phyloP scores from a whole-genome alignment of 2,797 vertebrate genomes.

The Hylomyscus alleni region DNA sequence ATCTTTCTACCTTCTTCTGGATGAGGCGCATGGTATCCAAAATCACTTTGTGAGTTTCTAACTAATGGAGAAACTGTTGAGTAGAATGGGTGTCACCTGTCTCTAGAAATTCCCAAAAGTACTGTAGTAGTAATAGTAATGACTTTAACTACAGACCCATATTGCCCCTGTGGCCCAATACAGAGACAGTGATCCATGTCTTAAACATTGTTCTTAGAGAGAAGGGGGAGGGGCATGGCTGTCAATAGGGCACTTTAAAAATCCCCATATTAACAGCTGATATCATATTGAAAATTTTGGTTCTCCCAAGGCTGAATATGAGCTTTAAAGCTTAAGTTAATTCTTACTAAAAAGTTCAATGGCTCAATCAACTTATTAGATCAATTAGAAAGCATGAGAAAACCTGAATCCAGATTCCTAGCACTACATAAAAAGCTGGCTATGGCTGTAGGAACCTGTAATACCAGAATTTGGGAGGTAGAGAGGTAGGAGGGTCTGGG shows the following conservation, averaged over 20 bases:
- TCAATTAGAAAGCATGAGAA: neutral
- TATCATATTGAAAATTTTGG: neutral
- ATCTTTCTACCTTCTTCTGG: neutral
- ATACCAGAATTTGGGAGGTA: neutral
- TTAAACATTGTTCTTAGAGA: neutral
- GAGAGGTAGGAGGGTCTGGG: neutral
- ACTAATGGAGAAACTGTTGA: neutral
- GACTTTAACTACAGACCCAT: neutral
- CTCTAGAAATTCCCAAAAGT: neutral
- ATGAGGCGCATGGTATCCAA: neutral
- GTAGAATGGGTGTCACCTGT: neutral
- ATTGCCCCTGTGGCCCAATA: slow-evolving; percentile 36
- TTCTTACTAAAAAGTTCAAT: neutral
- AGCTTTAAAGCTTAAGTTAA: neutral
- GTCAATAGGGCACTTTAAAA: neutral
- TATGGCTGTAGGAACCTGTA: neutral
- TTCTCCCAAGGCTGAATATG: neutral
- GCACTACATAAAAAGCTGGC: neutral
- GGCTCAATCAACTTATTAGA: neutral
- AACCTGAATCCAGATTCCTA: neutral
- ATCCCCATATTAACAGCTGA: neutral
- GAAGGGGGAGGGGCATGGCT: neutral
- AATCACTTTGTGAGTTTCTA: neutral
- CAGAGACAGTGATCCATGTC: neutral
- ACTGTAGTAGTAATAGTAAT: neutral